phyloP scores from a whole-genome alignment of 2,113 vertebrate species.

The Datnioides undecimradiatus region DNA sequence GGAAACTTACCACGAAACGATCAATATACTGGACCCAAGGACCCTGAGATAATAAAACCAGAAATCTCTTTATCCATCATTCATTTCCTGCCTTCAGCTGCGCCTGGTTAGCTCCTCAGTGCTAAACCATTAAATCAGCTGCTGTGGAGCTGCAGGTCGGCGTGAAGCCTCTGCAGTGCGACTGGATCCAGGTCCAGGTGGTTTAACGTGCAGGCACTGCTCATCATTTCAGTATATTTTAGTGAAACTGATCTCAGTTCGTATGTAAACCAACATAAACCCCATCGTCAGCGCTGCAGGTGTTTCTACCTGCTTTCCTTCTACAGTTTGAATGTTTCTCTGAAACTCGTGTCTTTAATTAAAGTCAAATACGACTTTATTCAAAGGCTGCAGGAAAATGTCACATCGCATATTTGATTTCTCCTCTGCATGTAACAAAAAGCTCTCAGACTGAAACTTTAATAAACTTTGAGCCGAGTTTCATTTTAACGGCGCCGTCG shows the following conservation, averaged over 20 bases:
- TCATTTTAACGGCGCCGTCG: no score
- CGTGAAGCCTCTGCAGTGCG: not conserved
- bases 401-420: not conserved
- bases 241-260: no score
- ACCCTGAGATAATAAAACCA: not conserved
- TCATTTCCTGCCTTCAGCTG: not conserved
- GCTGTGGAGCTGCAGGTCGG: not conserved
- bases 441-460: not conserved
- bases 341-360: not conserved
- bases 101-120: not conserved
- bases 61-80: not conserved
- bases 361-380: not conserved
- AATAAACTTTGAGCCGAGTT: no score
- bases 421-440: not conserved
- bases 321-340: not conserved
- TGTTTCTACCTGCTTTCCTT: no score
- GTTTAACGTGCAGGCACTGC: slow-evolving; percentile 3
- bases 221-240: not conserved
- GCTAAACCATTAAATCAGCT: not conserved
- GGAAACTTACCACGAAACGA: not conserved
- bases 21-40: not conserved
- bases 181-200: not conserved
- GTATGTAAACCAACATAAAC: no score
- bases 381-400: not conserved
- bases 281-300: no score